Base-by-base conservation (phyloP, 2,797 vertebrate genomes). In the Phalanger gymnotis region DNA sequence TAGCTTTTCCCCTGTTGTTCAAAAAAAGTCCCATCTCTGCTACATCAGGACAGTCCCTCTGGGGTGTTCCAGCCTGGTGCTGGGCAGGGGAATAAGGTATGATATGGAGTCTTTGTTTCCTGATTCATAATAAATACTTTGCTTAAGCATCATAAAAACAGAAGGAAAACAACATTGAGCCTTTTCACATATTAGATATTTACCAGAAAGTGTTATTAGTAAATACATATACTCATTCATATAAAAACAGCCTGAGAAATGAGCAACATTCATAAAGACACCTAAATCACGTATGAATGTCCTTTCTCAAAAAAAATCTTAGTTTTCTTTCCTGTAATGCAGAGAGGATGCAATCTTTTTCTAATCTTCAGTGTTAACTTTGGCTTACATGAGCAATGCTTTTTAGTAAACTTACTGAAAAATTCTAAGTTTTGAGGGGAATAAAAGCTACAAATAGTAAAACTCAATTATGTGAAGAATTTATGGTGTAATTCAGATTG, bases 341-440 rank as follows among this genome's bases (percentile, higher is more conserved):
- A 97, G 93, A 93, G 34, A 55, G 31, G 53, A 9, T 87, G 19
- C 92, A 90, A 53, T 94, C 54, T 92, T 52, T 90, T 95, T 58
- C 73, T 94, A 95, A 61, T 95, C 95, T 96, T 92, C 93, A 53
- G 40, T 97, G 66, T 95, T 97, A 96, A 95, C 81, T 96, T 81
- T 81, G 25, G 40, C 51, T 91, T 47, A 91, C 2, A 58, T 97
- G 55, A 97, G 97, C 94, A 87, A 95, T 95, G 10, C 92, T 81
- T 96, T 96, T 96, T 96, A 97, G 92, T 94, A 95, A 57, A 56
- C 73, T 91, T 97, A 53, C 96, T 96, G 94, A 94, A 96, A 96
- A 97, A 89, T 93, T 58, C 6, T 10, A 92, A 94, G 61, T 96
- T 97, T 92, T 87, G 55, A 91, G 95, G 90, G 94, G 93, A 92